Evolutionary conservation across 2,113 vertebrate genomes (phyloP).

Genomic region (Nerophis ophidion): DNA sequence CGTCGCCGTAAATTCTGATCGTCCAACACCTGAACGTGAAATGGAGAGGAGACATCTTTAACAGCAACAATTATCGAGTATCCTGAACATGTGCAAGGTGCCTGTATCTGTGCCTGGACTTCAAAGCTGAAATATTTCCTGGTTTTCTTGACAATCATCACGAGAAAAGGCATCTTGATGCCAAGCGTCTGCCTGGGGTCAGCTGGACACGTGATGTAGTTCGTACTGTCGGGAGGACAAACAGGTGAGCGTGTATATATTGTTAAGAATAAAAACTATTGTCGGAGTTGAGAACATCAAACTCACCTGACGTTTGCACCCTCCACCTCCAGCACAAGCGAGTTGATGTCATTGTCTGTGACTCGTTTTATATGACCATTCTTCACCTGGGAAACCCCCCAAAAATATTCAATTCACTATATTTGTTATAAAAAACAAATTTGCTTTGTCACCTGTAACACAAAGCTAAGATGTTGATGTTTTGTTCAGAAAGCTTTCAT

Average conservation of each 20-base stretch:
- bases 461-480: no score
- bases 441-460: no score
- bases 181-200: conserved; percentile 95
- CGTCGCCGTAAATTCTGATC: conserved; percentile 92
- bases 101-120: conserved; percentile 80
- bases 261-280: neutral
- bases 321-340: conserved; percentile 88
- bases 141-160: conserved; percentile 97
- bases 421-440: no score
- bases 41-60: neutral
- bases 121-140: conserved; percentile 98
- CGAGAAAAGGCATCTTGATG: conserved; percentile 92
- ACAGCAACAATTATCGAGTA: neutral
- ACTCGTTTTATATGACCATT: conserved; percentile 96
- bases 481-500: no score
- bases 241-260: neutral
- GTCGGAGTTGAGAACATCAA: conserved; percentile 5
- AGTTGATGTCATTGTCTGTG: conserved; percentile 94
- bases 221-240: conserved; percentile 75
- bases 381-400: conserved; percentile 74
- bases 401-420: neutral
- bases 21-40: conserved; percentile 82
- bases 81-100: neutral
- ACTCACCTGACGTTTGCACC: conserved; percentile 89
- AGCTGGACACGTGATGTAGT: conserved; percentile 95